Conservation (phyloP, 2,888 invertebrate species). For the Malthinus flaveolus region DNA sequence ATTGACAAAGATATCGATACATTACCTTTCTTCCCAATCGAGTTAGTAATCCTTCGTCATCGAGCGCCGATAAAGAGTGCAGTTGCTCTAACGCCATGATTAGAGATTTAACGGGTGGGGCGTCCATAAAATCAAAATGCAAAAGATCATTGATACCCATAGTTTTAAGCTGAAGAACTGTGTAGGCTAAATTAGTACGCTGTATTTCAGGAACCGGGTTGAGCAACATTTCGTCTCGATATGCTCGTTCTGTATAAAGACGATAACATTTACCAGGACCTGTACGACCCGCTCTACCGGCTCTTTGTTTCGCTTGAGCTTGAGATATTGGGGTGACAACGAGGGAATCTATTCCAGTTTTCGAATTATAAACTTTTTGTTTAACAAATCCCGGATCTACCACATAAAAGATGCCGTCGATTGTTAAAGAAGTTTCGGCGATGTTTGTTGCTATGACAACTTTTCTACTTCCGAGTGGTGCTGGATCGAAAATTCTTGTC, state of each 20-base stretch:
- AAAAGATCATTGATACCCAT: conserved; percentile 99
- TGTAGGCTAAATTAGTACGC: conserved; percentile 95
- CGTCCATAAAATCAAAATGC: conserved; percentile 99
- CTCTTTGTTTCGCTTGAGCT: conserved; percentile 97
- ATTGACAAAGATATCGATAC: conserved; percentile 18
- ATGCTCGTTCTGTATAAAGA: conserved; percentile 96
- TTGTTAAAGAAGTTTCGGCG: conserved; percentile 97
- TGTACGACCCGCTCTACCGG: conserved; percentile 95
- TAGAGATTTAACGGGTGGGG: conserved; percentile 96
- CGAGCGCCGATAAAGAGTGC: conserved; percentile 94
- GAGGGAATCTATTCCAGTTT: conserved; percentile 97
- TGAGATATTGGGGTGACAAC: conserved; percentile 97
- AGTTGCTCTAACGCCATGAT: conserved; percentile 98
- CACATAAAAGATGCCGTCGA: conserved; percentile 98
- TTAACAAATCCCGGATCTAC: conserved; percentile 99
- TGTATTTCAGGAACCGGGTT: conserved; percentile 99
- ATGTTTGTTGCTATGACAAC: conserved; percentile 99
- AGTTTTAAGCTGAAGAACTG: conserved; percentile 94
- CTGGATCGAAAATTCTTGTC: conserved; percentile 98
- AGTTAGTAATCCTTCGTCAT: conserved; percentile 88
- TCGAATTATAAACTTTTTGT: conserved; percentile 97
- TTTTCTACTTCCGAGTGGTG: conserved; percentile 96
- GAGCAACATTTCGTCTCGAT: conserved; percentile 97
- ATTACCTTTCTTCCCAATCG: conserved; percentile 74
- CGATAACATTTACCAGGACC: conserved; percentile 98